phyloP scores from a whole-genome alignment of 1,140 invertebrate species.

The Drosophila truncata region DNA sequence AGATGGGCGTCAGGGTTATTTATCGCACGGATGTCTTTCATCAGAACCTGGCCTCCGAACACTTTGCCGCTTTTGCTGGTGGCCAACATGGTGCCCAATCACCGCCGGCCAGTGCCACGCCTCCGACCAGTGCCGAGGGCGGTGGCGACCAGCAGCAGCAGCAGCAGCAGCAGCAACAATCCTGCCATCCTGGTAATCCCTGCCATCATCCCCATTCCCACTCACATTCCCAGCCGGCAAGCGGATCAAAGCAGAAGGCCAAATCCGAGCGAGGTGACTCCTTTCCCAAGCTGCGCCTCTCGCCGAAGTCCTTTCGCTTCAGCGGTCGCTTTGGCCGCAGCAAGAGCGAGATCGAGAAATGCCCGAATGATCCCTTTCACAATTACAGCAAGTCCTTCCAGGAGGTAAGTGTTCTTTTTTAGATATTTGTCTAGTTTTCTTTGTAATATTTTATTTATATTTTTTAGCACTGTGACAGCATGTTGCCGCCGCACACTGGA shows the following conservation, averaged over 20 bases:
- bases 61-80: conserved; percentile 71
- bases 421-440: too few relatives aligned
- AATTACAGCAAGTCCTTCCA: conserved; percentile 85
- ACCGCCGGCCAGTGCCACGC: conserved; percentile 65
- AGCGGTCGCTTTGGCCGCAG: conserved; percentile 82
- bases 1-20: conserved; percentile 82
- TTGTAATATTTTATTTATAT: not conserved
- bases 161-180: conserved; percentile 1
- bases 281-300: conserved; percentile 77
- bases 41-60: conserved; percentile 54
- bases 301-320: conserved; percentile 82
- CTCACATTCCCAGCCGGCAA: conserved; percentile 23
- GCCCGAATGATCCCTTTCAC: conserved; percentile 77
- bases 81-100: conserved; percentile 55
- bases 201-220: conserved; percentile 13
- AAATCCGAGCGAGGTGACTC: conserved; percentile 83
- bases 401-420: conserved; percentile 82
- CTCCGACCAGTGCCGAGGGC: conserved; percentile 34
- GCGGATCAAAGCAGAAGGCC: conserved; percentile 50
- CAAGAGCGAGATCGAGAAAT: conserved; percentile 82
- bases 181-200: conserved; percentile 2
- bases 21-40: conserved; percentile 81
- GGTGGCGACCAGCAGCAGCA: not conserved
- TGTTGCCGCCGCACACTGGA: conserved; percentile 68
- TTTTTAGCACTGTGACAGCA: conserved; percentile 68